These are phyloP conservation scores for fruit fly (Drosophila melanogaster) DNA, from an alignment of 1,140 invertebrate species.

Conservation along the genomic window DNA sequence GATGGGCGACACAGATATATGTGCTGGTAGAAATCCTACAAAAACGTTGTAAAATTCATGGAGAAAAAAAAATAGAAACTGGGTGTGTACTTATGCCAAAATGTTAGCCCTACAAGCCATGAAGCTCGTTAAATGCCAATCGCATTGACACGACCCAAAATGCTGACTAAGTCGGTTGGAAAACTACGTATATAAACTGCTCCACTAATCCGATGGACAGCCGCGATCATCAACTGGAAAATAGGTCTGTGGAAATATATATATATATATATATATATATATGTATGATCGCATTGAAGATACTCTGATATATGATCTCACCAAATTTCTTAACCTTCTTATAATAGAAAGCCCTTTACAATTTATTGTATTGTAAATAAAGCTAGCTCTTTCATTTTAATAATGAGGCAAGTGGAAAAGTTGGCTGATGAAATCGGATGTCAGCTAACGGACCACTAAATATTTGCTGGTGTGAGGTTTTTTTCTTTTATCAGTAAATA, in stretches of 20 bases:
- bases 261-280: no score
- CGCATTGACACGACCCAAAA: constrained; percentile 73
- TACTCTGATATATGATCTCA: not conserved
- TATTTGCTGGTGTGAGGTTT: not conserved
- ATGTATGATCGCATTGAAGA: no score
- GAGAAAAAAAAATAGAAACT: constrained; percentile 39
- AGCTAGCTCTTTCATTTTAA: not conserved
- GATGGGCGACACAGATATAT: constrained; percentile 63
- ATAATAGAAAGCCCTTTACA: not conserved
- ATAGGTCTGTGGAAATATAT: not conserved
- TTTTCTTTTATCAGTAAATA: not conserved
- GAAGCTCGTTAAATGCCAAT: constrained; percentile 79
- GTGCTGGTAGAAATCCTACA: constrained; percentile 32
- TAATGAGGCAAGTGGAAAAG: not conserved
- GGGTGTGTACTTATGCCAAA: constrained; percentile 78
- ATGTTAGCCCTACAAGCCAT: constrained; percentile 72
- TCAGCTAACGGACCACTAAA: not conserved
- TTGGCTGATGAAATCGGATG: not conserved
- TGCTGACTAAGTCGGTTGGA: constrained; percentile 60
- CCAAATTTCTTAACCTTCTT: not conserved
- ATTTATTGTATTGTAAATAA: not conserved
- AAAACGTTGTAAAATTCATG: constrained; percentile 9
- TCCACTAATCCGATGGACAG: constrained; percentile 27
- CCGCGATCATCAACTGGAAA: constrained; percentile 49
- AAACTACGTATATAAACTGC: constrained; percentile 20